Evolutionary conservation across 2,888 invertebrate genomes (phyloP), one percentile per base, ranked within the genome.

Genomic region (Polydesmus complanatus): DNA sequence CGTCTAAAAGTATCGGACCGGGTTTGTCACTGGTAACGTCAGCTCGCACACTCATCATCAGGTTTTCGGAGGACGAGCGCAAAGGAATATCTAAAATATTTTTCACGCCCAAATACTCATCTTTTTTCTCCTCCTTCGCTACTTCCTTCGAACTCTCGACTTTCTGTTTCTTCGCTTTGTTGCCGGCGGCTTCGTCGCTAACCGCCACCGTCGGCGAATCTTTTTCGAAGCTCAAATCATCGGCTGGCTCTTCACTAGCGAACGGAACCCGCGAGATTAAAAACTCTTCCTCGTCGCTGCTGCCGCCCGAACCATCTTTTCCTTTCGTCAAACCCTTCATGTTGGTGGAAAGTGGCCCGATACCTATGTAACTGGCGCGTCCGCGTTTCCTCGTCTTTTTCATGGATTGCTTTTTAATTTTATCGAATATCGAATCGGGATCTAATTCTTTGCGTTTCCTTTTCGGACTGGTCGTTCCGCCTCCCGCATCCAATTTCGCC

Each of bases 261-360:
- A 37, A 37, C 14, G 37, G 37, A 37, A 37, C 37, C 8, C 37
- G 37, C 18, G 53, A 52, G 18, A 58, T 58, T 18, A 58, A 22
- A 53, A 58, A 58, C 19, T 58, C 58, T 26, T 58, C 58, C 21
- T 58, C 58, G 52, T 58, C 58, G 27, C 58, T 58, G 23, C 58
- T 58, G 18, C 26, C 58, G 49, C 49, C 58, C 18, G 58, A 58
- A 8, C 51, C 58, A 52, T 27, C 58, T 19, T 53, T 53, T 19
- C 58, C 22, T 27, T 53, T 51, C 14, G 48, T 18, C 18, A 57
- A 19, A 18, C 57, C 23, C n/a, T 57, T 57, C 47, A 57, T 25
- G 14, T 23, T 25, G 18, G 48, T n/a, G 14, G 50, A 5, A 18
- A 57, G 50, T 14, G 25, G 11, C 18, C 55, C 27, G 21, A 47